phyloP scores from a whole-genome alignment of 1,140 invertebrate genomes.

The Drosophila repletoides region DNA sequence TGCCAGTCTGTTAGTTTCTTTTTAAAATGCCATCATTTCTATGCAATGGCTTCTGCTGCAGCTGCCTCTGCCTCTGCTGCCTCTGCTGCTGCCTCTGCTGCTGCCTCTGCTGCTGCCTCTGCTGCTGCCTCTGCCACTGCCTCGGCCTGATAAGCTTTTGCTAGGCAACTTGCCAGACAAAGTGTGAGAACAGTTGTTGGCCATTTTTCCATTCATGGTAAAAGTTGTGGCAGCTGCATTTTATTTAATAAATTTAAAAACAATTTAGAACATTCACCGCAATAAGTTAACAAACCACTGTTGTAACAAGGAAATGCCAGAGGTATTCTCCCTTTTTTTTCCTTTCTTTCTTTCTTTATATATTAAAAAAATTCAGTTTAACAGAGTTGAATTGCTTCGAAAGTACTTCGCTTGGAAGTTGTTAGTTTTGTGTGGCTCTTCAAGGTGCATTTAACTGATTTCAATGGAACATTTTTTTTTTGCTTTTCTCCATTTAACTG shows the following conservation, averaged over 20 bases:
- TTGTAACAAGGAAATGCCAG: background rate
- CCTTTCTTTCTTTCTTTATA: too few species aligned
- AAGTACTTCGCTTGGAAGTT: too few species aligned
- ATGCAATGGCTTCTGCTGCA: background rate
- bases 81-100: background rate
- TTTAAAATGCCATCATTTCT: slow-evolving; percentile 4
- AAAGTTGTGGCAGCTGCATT: slow-evolving; percentile 44
- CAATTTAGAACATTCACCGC: slow-evolving; percentile 49
- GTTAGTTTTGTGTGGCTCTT: too few species aligned
- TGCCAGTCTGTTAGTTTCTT: slow-evolving; percentile 20
- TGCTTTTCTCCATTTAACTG: too few species aligned
- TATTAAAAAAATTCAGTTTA: too few species aligned
- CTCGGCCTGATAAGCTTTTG: slow-evolving; percentile 41
- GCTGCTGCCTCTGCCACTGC: background rate
- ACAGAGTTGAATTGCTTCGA: too few species aligned
- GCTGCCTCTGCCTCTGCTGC: slow-evolving; percentile 2
- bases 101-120: slow-evolving; percentile 7
- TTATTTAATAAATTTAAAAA: slow-evolving; percentile 47
- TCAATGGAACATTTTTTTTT: too few species aligned
- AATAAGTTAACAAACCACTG: slow-evolving; percentile 37
- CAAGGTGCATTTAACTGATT: too few species aligned
- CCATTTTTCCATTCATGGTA: background rate
- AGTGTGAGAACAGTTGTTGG: background rate
- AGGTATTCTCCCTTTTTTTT: too few species aligned
- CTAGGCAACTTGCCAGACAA: slow-evolving; percentile 41